These are phyloP conservation scores for Adelphocoris suturalis DNA, from an alignment of 2,888 invertebrate species.

Conservation along the genomic window DNA sequence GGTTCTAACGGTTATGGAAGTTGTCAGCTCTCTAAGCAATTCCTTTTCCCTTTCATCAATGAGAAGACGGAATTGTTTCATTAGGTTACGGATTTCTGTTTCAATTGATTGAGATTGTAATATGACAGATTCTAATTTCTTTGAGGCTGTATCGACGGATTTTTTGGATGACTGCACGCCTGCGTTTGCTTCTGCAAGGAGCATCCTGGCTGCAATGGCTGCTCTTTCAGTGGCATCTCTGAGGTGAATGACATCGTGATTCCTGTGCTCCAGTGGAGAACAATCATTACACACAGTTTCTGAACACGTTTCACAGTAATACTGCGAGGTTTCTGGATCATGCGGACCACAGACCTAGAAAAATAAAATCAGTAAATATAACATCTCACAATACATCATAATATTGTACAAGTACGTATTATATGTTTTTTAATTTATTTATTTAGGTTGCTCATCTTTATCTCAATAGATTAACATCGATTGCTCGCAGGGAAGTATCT, in stretches of 20 bases:
- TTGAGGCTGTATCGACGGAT: slow-evolving; percentile 80
- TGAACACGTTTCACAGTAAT: slow-evolving; percentile 85
- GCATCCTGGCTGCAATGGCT: slow-evolving; percentile 79
- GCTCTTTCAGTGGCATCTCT: slow-evolving; percentile 83
- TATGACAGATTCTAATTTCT: slow-evolving; percentile 85
- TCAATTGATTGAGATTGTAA: slow-evolving; percentile 82
- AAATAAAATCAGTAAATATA: background rate
- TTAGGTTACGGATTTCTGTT: slow-evolving; percentile 81
- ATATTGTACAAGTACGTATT: too few relatives aligned
- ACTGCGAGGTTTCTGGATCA: slow-evolving; percentile 76
- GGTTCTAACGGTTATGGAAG: slow-evolving; percentile 84
- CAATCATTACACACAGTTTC: slow-evolving; percentile 86
- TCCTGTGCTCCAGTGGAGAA: slow-evolving; percentile 85
- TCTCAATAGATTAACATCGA: too few relatives aligned
- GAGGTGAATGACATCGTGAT: slow-evolving; percentile 84
- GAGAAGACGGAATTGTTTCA: slow-evolving; percentile 85
- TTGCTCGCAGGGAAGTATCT: too few relatives aligned
- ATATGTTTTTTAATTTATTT: too few relatives aligned
- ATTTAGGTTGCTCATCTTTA: too few relatives aligned
- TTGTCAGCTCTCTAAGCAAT: slow-evolving; percentile 86
- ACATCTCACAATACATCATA: background rate
- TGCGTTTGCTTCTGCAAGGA: slow-evolving; percentile 82
- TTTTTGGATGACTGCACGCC: slow-evolving; percentile 80
- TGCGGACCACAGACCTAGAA: slow-evolving; percentile 65
- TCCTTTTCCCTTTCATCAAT: slow-evolving; percentile 90